These are phyloP conservation scores for Phylloscopus whistleri DNA, from an alignment of 2,113 vertebrate species.

Conservation along the genomic window DNA sequence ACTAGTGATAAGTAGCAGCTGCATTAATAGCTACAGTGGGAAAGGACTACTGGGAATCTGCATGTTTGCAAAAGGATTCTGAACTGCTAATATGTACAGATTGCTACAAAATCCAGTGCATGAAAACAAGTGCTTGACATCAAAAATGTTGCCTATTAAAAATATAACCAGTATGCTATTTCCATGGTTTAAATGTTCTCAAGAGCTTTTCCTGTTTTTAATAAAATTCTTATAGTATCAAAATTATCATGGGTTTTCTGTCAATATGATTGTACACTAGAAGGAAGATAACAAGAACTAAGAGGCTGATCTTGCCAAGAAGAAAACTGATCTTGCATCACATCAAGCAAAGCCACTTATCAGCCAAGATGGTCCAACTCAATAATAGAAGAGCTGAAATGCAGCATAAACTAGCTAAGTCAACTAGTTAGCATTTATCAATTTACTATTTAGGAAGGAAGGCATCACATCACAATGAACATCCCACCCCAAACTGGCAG, in stretches of 20 bases:
- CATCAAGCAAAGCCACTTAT: conserved; percentile 15
- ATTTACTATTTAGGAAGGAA: conserved; percentile 42
- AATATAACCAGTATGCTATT: neutral
- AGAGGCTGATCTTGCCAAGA: neutral
- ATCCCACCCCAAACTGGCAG: neutral
- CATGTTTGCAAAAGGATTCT: conserved; percentile 11
- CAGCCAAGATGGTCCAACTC: neutral
- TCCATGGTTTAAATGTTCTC: neutral
- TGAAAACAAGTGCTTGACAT: neutral
- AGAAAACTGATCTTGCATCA: neutral
- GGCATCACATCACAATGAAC: neutral
- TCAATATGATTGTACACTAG: neutral
- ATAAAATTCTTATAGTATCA: conserved; percentile 15
- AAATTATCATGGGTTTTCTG: conserved; percentile 44
- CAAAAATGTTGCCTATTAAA: neutral
- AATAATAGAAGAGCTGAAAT: neutral
- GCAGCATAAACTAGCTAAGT: neutral
- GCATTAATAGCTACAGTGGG: neutral
- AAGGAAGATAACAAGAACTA: conserved; percentile 33
- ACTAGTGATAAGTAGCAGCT: neutral
- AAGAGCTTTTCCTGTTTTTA: neutral
- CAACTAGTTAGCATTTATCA: conserved; percentile 22
- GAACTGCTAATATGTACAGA: neutral
- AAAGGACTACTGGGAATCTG: neutral
- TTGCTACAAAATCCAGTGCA: neutral